Conservation (phyloP, 1,140 invertebrate genomes). For the Drosophila asahinai region DNA sequence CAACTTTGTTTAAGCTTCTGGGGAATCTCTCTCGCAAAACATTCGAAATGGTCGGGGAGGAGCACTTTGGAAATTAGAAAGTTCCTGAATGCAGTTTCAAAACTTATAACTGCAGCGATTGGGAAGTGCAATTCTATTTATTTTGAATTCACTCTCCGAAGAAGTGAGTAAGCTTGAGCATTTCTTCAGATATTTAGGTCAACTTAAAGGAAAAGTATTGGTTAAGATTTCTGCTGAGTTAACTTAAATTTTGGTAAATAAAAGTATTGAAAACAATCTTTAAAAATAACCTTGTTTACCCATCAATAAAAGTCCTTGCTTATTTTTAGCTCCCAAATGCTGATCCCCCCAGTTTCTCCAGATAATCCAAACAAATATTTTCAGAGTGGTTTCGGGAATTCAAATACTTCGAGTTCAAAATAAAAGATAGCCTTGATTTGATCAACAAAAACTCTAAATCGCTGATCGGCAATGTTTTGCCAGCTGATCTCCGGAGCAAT, state of each 20-base stretch:
- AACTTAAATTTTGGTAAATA: not conserved
- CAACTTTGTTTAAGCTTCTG: slow-evolving; percentile 60
- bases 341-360: not conserved
- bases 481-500: slow-evolving; percentile 13
- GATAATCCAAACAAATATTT: slow-evolving; percentile 1
- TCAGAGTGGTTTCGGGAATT: slow-evolving; percentile 1
- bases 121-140: slow-evolving; percentile 23
- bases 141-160: not conserved
- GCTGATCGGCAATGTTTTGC: slow-evolving; percentile 17
- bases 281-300: not conserved
- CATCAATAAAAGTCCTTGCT: not conserved
- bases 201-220: not conserved
- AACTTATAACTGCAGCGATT: slow-evolving; percentile 32
- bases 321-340: not conserved
- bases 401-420: not conserved
- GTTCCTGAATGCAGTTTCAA: slow-evolving; percentile 29
- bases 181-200: not conserved
- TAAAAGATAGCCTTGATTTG: slow-evolving; percentile 10
- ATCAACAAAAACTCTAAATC: slow-evolving; percentile 1
- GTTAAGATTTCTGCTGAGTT: too few species aligned
- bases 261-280: not conserved
- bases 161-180: not conserved
- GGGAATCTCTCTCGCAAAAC: slow-evolving; percentile 30
- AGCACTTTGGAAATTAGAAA: slow-evolving; percentile 44
- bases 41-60: slow-evolving; percentile 24